Conservation (phyloP, 2,113 vertebrate species). For the Condylura cristata region DNA sequence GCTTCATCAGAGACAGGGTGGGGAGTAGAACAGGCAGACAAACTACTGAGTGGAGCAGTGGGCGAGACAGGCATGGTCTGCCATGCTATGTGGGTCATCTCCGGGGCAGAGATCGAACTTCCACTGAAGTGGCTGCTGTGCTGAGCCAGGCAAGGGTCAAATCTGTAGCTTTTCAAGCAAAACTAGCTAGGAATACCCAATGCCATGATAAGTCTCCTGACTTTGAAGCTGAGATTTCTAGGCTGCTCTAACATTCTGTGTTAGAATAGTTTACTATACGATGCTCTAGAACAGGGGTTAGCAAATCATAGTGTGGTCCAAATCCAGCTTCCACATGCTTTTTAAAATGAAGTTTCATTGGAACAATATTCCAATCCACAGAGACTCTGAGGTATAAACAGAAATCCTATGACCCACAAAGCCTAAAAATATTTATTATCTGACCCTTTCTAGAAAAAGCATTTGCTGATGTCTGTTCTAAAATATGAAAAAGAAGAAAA, state of each 20-base stretch:
- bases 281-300: neutral
- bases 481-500: constrained; percentile 33
- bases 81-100: too few relatives aligned
- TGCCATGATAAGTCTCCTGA: neutral
- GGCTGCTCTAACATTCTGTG: neutral
- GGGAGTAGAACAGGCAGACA: too few relatives aligned
- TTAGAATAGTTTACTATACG: neutral
- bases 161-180: neutral
- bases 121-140: too few relatives aligned
- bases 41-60: too few relatives aligned
- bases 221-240: neutral
- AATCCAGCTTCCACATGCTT: neutral
- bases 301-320: neutral
- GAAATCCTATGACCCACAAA: neutral
- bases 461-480: neutral
- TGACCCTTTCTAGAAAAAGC: neutral
- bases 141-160: too few relatives aligned
- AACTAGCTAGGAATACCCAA: neutral
- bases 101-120: too few relatives aligned
- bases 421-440: neutral
- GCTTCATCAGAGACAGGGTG: too few relatives aligned
- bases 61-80: too few relatives aligned
- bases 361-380: neutral
- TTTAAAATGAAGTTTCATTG: neutral
- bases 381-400: neutral